These are phyloP conservation scores for Prunella fulvescens DNA, from an alignment of 2,113 vertebrate species.

Conservation along the genomic window DNA sequence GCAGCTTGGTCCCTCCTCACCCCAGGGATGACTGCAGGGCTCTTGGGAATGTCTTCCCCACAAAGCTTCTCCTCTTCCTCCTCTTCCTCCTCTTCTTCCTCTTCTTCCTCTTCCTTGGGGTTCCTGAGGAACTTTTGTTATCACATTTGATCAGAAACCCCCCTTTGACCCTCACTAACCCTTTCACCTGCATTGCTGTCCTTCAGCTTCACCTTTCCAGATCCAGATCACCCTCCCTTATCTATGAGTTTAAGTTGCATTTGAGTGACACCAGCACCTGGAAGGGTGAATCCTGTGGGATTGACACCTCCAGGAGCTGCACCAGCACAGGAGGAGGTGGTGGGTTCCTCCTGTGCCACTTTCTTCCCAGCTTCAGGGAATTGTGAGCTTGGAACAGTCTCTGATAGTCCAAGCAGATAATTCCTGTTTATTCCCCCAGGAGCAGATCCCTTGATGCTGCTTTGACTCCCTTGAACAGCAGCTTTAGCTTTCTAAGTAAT, in stretches of 20 bases:
- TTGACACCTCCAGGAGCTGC: background rate
- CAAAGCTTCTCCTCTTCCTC: background rate
- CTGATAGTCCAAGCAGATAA: background rate
- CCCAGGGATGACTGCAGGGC: background rate
- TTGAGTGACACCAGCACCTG: background rate
- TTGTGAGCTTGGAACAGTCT: background rate
- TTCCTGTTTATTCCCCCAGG: background rate
- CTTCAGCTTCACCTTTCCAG: background rate
- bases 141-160: background rate
- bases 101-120: background rate
- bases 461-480: background rate
- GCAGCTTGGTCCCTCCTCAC: background rate
- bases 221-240: background rate
- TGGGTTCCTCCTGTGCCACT: background rate
- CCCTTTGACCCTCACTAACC: background rate
- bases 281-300: background rate
- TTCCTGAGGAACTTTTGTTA: background rate
- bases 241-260: background rate
- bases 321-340: background rate
- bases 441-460: background rate
- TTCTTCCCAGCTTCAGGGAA: background rate
- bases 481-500: background rate
- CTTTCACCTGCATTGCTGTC: fast-evolving
- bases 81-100: background rate
- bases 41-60: background rate